A percentile compares a stretch with the other conserved stretches of the same genome.
These are phyloP conservation scores for Crocodylus rhombifer DNA, from an alignment of 2,797 vertebrate species.

Conservation along the genomic window DNA sequence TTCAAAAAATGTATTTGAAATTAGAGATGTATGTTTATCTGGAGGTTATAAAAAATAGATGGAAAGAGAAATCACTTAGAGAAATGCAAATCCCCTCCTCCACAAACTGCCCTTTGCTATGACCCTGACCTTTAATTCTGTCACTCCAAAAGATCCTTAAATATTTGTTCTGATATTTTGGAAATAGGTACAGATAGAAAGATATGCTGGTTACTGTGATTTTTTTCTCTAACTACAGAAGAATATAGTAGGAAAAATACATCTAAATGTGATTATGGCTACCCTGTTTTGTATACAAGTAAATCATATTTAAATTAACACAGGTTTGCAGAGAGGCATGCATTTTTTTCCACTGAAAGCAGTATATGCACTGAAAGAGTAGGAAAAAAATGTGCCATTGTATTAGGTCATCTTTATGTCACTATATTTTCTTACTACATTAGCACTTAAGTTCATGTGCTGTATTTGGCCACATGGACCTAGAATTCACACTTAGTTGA, in stretches of 20 bases:
- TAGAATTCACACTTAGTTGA: background rate
- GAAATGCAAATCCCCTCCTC: constrained; percentile 69
- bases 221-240: constrained; percentile 51
- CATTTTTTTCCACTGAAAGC: background rate
- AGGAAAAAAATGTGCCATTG: background rate
- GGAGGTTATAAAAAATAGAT: constrained; percentile 62
- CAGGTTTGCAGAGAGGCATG: background rate
- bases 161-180: constrained; percentile 78
- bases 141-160: constrained; percentile 69
- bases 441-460: background rate
- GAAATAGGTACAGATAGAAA: constrained; percentile 72
- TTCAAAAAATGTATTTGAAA: constrained; percentile 74
- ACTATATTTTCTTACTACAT: background rate
- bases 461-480: background rate
- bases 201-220: constrained; percentile 31
- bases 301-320: constrained; percentile 5
- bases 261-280: background rate
- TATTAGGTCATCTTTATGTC: constrained; percentile 6
- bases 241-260: constrained; percentile 49
- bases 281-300: constrained; percentile 21
- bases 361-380: background rate
- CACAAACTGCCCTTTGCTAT: constrained; percentile 68
- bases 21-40: constrained; percentile 68
- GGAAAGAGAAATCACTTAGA: constrained; percentile 69
- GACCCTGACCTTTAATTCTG: constrained; percentile 77